phyloP scores from a whole-genome alignment of 2,113 vertebrate genomes.

The Eretmochelys imbricata region DNA sequence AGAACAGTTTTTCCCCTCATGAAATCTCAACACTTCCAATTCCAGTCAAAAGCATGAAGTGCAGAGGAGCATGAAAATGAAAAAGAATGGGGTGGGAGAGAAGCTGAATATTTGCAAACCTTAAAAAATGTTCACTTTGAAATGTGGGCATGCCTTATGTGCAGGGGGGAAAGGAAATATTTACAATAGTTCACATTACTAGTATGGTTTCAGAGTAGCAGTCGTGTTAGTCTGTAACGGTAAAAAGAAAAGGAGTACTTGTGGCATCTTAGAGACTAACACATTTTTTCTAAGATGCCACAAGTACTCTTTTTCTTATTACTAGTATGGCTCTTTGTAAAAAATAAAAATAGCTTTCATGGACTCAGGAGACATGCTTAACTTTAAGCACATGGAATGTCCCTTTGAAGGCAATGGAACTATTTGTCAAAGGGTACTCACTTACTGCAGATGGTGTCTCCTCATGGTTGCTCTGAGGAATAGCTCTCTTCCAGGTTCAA shows the following conservation, averaged over 20 bases:
- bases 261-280: too few relatives aligned
- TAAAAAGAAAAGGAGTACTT: too few relatives aligned
- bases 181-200: background rate
- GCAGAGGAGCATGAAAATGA: background rate
- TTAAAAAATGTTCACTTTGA: background rate
- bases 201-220: too few relatives aligned
- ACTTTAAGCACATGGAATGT: background rate
- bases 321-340: background rate
- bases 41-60: background rate
- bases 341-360: background rate
- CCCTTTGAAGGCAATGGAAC: background rate
- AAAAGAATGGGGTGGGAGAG: fast-evolving
- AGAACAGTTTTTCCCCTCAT: background rate
- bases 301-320: too few relatives aligned
- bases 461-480: too few relatives aligned
- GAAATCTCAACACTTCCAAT: background rate
- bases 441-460: too few relatives aligned
- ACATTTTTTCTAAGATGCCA: too few relatives aligned
- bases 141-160: background rate
- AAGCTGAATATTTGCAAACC: background rate
- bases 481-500: too few relatives aligned
- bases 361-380: too few relatives aligned
- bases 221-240: too few relatives aligned
- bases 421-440: background rate
- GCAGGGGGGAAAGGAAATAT: background rate